These are phyloP conservation scores for Xyrichtys novacula DNA, from an alignment of 2,797 vertebrate species.

Conservation along the genomic window DNA sequence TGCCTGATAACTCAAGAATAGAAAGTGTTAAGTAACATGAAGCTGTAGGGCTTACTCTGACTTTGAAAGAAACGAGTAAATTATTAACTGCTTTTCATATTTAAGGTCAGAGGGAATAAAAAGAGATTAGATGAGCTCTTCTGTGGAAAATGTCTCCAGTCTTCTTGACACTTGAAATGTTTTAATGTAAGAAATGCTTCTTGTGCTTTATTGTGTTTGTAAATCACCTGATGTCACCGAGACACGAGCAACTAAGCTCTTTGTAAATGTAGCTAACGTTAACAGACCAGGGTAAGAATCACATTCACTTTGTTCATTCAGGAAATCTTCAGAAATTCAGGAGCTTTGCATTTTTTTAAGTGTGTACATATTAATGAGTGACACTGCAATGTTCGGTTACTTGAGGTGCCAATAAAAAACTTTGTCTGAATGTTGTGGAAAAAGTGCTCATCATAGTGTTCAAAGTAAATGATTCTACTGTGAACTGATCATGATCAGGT, in stretches of 20 bases:
- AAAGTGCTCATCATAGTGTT: neutral
- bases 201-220: slow-evolving; percentile 36
- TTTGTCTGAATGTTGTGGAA: neutral
- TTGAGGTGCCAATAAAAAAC: slow-evolving; percentile 18
- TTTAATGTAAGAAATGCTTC: slow-evolving; percentile 21
- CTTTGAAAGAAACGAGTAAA: slow-evolving; percentile 45
- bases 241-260: slow-evolving; percentile 3
- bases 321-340: slow-evolving; percentile 11
- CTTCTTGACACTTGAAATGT: slow-evolving; percentile 43
- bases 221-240: slow-evolving; percentile 4
- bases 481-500: no score
- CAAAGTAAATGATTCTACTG: no score
- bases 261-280: slow-evolving; percentile 3
- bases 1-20: slow-evolving; percentile 40
- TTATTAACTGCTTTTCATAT: slow-evolving; percentile 59
- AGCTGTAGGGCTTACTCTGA: slow-evolving; percentile 5
- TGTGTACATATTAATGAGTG: neutral
- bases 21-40: slow-evolving; percentile 25
- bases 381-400: neutral
- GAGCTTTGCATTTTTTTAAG: slow-evolving; percentile 10
- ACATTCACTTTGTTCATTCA: slow-evolving; percentile 9
- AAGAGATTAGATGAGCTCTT: slow-evolving; percentile 12
- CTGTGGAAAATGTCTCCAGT: slow-evolving; percentile 20
- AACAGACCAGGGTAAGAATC: slow-evolving; percentile 3
- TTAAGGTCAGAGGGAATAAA: slow-evolving; percentile 61